Base-by-base conservation (phyloP, 2,888 invertebrate genomes). In the Dyspetes luteomarginatus region DNA sequence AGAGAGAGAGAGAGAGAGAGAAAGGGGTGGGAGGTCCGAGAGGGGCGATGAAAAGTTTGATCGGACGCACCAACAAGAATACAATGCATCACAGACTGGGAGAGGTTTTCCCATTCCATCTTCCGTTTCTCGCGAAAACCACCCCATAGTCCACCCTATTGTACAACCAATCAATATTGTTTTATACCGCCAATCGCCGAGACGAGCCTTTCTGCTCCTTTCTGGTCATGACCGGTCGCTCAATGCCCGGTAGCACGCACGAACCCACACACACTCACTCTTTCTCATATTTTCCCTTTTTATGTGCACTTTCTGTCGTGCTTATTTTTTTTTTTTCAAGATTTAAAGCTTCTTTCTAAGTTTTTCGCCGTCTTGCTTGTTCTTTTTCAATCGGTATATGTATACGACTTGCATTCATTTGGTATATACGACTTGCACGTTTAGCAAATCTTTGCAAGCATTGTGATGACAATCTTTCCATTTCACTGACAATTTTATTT, bases 81-180 rank as follows among this genome's bases (percentile, higher is more conserved):
- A 90, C 91, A 90, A 91, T 91, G 90, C 90, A 88, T 86, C 89
- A 87, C 85, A 87, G 87, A 88, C 86, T 87, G 86, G 80, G n/a
- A n/a, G n/a, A n/a, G n/a, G n/a, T n/a, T n/a, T n/a, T n/a, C n/a
- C n/a, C n/a, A n/a, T n/a, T n/a, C 79, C 80, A 73, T 68, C 80
- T 64, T 71, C 78, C 68, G 76, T 83, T 82, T 84, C 85, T 72
- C 85, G 83, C 75, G 82, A 85, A 81, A 82, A 85, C 89, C 87
- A 89, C 87, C 89, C 89, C 85, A 85, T 88, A 86, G 87, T 88
- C 89, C 89, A 85, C 90, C 90, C 88, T 87, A 89, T 90, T 89
- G 88, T 87, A 88, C 88, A 85, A 87, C 88, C 89, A 89, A 91
- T 91, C 90, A 90, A 90, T 90, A 91, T 89, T 89, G 88, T 89